These are phyloP conservation scores for Varanus komodoensis DNA, from an alignment of 2,113 vertebrate genomes.

Conservation along the genomic window DNA sequence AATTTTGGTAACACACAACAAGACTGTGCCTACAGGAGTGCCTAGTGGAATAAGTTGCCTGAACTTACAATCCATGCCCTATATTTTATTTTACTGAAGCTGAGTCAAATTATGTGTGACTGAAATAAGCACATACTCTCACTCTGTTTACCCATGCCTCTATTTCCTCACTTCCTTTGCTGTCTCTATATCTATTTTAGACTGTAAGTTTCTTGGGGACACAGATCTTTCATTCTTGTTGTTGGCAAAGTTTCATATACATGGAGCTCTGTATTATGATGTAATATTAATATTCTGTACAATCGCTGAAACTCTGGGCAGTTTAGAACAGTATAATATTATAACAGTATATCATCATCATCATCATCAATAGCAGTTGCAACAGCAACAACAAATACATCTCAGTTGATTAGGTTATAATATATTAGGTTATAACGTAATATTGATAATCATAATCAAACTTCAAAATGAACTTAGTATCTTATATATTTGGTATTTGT, in stretches of 20 bases:
- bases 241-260: background rate
- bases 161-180: background rate
- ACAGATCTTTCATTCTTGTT: background rate
- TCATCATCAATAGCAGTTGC: background rate
- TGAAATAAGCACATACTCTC: background rate
- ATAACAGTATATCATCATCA: background rate
- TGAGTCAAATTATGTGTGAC: background rate
- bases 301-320: too few species aligned
- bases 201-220: background rate
- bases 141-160: background rate
- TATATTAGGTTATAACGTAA: background rate
- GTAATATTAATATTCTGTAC: too few species aligned
- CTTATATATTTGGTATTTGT: background rate
- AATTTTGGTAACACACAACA: too few species aligned
- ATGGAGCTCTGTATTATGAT: background rate
- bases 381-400: background rate
- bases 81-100: background rate
- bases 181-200: background rate
- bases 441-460: background rate
- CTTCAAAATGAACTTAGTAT: constrained; percentile 26
- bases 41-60: too few species aligned
- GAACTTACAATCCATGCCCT: too few species aligned
- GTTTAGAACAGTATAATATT: too few species aligned
- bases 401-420: background rate
- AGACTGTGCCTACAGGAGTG: too few species aligned